phyloP scores from a whole-genome alignment of 2,113 vertebrate species.

The Tetrax tetrax region DNA sequence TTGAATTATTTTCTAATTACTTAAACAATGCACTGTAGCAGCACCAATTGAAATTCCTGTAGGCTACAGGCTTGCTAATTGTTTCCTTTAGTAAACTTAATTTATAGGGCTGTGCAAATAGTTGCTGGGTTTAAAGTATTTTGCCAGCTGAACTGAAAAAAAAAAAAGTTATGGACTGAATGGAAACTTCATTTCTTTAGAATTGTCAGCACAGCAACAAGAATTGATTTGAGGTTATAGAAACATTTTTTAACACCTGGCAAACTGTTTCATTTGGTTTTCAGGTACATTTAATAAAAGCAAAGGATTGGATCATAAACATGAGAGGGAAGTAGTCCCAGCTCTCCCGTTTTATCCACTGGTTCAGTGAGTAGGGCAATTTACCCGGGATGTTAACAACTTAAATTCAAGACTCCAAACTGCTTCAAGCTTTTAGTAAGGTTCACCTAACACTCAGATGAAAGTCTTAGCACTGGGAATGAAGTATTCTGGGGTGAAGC shows the following conservation, averaged over 20 bases:
- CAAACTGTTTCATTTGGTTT: slow-evolving; percentile 47
- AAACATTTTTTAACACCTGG: slow-evolving; percentile 47
- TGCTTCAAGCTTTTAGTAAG: neutral
- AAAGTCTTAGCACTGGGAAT: neutral
- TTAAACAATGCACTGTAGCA: slow-evolving; percentile 41
- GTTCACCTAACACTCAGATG: neutral
- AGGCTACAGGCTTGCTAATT: slow-evolving; percentile 49
- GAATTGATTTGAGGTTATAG: slow-evolving; percentile 24
- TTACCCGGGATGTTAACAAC: slow-evolving; percentile 18
- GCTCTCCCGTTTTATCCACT: neutral
- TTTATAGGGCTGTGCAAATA: slow-evolving; percentile 54
- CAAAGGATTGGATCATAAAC: slow-evolving; percentile 34
- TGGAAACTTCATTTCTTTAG: slow-evolving; percentile 61
- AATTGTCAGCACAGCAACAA: slow-evolving; percentile 16
- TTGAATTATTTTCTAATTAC: slow-evolving; percentile 53
- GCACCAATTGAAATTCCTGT: slow-evolving; percentile 45
- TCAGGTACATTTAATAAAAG: slow-evolving; percentile 47
- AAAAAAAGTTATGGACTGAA: slow-evolving; percentile 32
- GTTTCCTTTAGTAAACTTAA: slow-evolving; percentile 61
- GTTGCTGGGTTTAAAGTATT: slow-evolving; percentile 50
- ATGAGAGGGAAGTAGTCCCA: slow-evolving; percentile 15
- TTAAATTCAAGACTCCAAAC: neutral
- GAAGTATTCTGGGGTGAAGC: neutral
- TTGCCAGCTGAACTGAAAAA: slow-evolving; percentile 48
- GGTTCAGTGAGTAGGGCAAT: neutral